Evolutionary conservation across 1,140 invertebrate species (phyloP), one percentile per base, ranked within the genome.

Genomic region (Eumaeus atala): DNA sequence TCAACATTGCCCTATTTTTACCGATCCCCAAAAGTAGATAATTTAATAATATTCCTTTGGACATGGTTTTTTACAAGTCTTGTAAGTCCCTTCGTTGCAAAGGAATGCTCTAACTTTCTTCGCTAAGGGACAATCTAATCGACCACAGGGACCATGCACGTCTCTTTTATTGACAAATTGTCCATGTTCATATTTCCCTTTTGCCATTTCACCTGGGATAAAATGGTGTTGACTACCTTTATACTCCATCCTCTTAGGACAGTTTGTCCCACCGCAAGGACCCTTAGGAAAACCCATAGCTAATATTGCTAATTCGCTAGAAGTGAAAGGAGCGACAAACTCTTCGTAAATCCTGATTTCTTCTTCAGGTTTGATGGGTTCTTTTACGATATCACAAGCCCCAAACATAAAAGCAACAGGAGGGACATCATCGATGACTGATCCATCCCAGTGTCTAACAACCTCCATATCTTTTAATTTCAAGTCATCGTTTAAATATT

Each of bases 211-310:
- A 3, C 84, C 84, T 12, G 60, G 73, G 42, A 87, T 84, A 54
- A 87, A 87, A 44, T 79, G 73, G 58, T 87, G 82, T 37, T 87
- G 75, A 62, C 74, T 80, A 4, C 79, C 80, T 57, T 77, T 70
- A 40, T 72, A 84, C 0, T 85, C 79, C 80, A 87, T 84, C 51
- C 84, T 68, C 62, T 80, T 84, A 9, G 75, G 75, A 67, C 84
- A 87, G 48, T 87, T 87, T 0, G 77, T 84, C 28, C 84, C 84
- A 48, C 82, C 82, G 64, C 84, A 87, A 42, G 84, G 84, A 0
- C 84, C 84, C 64, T 85, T 87, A 6, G 84, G 84, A 52, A 87
- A 87, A 14, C 84, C 84, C 84, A 87, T 87, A 3, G 82, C 66
- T 35, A 87, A 61, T 47, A 87, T 85, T 5, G 73, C 74, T 10